Percentiles rank a stretch among this genome's conserved stretches.
Evolutionary conservation across 2,888 invertebrate species (phyloP).

Genomic region (Toxonevra muliebris): DNA sequence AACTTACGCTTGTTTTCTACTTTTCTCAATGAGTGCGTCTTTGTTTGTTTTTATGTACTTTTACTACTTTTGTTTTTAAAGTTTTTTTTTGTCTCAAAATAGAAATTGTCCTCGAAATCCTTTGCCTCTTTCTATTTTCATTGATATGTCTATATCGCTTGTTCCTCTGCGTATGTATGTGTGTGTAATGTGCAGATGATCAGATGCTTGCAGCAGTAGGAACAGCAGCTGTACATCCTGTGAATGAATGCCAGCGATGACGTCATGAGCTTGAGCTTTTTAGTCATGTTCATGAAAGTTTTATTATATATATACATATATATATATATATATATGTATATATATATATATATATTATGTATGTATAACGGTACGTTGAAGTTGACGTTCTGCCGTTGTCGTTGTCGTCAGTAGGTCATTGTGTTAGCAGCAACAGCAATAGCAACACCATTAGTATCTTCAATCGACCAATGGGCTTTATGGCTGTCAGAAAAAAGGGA

Average conservation of each 20-base stretch:
- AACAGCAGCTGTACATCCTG: conserved; percentile 39
- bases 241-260: conserved; percentile 62
- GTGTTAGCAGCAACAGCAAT: conserved; percentile 64
- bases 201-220: conserved; percentile 4
- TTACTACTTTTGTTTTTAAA: background rate
- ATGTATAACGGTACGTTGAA: too few relatives aligned
- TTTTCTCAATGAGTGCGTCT: conserved; percentile 25
- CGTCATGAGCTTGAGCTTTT: conserved; percentile 48
- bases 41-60: conserved; percentile 3
- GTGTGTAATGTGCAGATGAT: background rate
- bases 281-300: conserved; percentile 9
- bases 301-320: conserved; percentile 3
- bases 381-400: too few relatives aligned
- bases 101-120: conserved; percentile 38
- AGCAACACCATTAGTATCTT: conserved; percentile 45
- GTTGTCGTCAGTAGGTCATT: conserved; percentile 59
- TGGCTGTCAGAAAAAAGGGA: background rate
- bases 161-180: conserved; percentile 18
- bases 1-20: background rate
- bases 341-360: too few relatives aligned
- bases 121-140: conserved; percentile 22
- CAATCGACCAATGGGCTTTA: background rate
- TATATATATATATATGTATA: background rate
- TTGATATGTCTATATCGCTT: background rate
- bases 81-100: conserved; percentile 1